phyloP scores from a whole-genome alignment of 2,797 vertebrate genomes.

The Anguilla obscura region DNA sequence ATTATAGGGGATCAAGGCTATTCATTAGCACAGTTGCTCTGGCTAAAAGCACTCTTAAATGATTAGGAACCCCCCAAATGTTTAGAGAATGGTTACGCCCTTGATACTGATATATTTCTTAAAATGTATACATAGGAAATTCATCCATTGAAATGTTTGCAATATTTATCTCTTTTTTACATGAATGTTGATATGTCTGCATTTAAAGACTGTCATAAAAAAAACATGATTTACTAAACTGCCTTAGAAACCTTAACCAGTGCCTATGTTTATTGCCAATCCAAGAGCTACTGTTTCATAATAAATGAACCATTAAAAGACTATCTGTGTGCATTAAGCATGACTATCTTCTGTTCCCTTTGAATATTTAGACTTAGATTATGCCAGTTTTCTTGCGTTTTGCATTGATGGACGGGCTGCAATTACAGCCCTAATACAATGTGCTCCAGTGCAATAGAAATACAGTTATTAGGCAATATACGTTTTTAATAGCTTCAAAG shows the following conservation, averaged over 20 bases:
- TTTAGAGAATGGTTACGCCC: too few relatives aligned
- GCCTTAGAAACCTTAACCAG: neutral
- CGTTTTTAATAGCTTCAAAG: neutral
- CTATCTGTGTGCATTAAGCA: neutral
- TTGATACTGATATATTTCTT: too few relatives aligned
- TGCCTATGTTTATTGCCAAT: neutral
- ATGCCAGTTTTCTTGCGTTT: neutral
- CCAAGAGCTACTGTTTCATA: neutral
- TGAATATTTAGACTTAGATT: neutral
- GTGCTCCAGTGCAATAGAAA: neutral
- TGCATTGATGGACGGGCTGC: neutral
- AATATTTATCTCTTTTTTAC: too few relatives aligned
- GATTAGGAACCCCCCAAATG: too few relatives aligned
- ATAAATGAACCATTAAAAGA: neutral
- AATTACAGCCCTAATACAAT: neutral
- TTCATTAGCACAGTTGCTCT: too few relatives aligned
- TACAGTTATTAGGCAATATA: constrained; percentile 1
- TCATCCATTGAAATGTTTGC: too few relatives aligned
- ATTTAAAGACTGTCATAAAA: neutral
- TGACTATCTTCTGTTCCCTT: neutral
- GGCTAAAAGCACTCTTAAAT: too few relatives aligned
- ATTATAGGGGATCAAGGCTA: too few relatives aligned
- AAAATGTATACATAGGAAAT: too few relatives aligned
- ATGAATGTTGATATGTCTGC: too few relatives aligned
- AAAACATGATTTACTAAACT: neutral